These are phyloP conservation scores for Ectobius pallidus DNA, from an alignment of 2,888 invertebrate species.

Conservation along the genomic window DNA sequence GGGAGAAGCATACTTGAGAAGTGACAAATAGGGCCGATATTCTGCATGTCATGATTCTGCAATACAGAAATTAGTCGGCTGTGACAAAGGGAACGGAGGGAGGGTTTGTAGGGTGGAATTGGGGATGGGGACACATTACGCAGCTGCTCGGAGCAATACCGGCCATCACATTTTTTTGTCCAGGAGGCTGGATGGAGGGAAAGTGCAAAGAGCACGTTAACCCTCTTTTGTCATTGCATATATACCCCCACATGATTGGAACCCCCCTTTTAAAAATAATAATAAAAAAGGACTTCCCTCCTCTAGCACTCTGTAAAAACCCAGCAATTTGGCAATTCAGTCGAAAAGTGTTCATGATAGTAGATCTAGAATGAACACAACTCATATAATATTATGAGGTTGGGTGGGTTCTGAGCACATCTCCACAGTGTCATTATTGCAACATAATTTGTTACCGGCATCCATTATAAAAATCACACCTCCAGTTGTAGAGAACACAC, in stretches of 20 bases:
- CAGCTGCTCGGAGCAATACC: slow-evolving; percentile 24
- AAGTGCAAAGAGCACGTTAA: slow-evolving; percentile 25
- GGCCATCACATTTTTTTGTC: slow-evolving; percentile 1
- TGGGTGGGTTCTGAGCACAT: neutral
- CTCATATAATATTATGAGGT: neutral
- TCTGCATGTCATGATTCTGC: slow-evolving; percentile 18
- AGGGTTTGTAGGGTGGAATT: neutral
- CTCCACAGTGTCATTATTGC: too few species aligned
- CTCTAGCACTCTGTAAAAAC: neutral
- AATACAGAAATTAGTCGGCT: slow-evolving; percentile 22
- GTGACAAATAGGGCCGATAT: neutral
- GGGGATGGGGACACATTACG: slow-evolving; percentile 12
- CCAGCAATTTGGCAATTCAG: slow-evolving; percentile 9
- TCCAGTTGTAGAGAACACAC: too few species aligned
- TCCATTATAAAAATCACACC: too few species aligned
- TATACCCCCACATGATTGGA: slow-evolving; percentile 1
- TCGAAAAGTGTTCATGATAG: slow-evolving; percentile 10
- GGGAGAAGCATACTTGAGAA: too few species aligned
- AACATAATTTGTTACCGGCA: too few species aligned
- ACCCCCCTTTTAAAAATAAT: neutral
- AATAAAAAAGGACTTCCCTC: neutral
- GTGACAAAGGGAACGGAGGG: slow-evolving; percentile 18
- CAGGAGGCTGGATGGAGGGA: neutral
- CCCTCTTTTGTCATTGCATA: slow-evolving; percentile 28
- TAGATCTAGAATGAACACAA: neutral